These are phyloP conservation scores for Rotaria magnacalcarata DNA, from an alignment of 2,888 invertebrate genomes.

Conservation along the genomic window DNA sequence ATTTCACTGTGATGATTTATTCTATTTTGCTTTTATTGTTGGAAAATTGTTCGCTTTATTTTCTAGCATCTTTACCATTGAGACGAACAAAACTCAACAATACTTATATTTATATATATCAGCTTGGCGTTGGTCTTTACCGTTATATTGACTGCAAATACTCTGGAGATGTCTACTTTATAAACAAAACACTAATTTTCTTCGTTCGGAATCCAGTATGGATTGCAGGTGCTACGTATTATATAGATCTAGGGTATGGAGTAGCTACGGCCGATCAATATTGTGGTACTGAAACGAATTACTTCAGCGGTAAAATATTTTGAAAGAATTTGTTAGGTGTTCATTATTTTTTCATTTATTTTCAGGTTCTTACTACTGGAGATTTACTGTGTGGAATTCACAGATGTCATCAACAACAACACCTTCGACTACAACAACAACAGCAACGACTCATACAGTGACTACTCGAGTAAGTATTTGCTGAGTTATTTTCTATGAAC, in stretches of 20 bases:
- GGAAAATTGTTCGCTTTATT: neutral
- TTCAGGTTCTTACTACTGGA: neutral
- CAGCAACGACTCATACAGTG: neutral
- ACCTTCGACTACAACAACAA: neutral
- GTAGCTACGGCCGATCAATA: neutral
- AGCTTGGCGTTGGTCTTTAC: fast-evolving
- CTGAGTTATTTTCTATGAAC: too few species aligned
- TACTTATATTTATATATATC: neutral
- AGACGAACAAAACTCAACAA: neutral
- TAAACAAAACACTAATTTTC: neutral
- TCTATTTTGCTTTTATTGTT: too few species aligned
- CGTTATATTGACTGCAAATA: neutral
- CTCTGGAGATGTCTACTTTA: neutral
- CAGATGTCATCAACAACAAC: neutral
- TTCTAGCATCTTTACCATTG: neutral
- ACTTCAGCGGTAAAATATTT: neutral
- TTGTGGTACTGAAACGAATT: neutral
- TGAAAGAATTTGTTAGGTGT: too few species aligned
- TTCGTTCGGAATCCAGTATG: neutral
- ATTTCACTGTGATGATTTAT: too few species aligned
- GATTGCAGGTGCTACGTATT: neutral
- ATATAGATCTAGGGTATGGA: neutral
- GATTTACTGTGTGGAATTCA: neutral
- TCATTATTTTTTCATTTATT: too few species aligned
- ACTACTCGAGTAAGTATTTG: neutral